Conservation (phyloP, 2,888 invertebrate genomes). For the Troides aeacus region DNA sequence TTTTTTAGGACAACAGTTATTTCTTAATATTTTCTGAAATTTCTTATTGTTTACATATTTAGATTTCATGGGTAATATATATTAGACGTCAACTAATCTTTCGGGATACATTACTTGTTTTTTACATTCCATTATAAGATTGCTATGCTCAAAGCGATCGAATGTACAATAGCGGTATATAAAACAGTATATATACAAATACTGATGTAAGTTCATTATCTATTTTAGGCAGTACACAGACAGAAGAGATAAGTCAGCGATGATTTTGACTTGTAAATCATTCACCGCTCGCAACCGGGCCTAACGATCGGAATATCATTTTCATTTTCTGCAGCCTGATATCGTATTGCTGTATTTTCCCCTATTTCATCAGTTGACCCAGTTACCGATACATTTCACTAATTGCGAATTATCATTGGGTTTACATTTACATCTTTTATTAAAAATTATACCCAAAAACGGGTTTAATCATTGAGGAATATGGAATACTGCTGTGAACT, state of each 20-base stretch:
- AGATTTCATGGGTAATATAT: no score
- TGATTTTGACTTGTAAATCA: conserved; percentile 17
- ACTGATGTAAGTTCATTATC: neutral
- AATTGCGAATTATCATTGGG: neutral
- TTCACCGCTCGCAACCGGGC: neutral
- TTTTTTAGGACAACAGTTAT: neutral
- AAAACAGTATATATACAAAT: neutral
- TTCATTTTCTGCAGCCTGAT: neutral
- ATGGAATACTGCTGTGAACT: neutral
- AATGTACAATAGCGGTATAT: no score
- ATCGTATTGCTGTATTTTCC: neutral
- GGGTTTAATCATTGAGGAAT: neutral
- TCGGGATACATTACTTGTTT: no score
- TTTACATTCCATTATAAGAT: no score
- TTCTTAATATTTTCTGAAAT: neutral
- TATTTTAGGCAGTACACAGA: neutral
- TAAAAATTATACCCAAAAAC: conserved; percentile 5
- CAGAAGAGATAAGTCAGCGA: neutral
- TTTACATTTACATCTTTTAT: conserved; percentile 17
- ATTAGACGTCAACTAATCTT: no score
- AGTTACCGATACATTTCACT: neutral
- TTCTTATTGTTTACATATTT: no score
- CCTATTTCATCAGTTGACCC: neutral
- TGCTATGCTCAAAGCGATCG: no score
- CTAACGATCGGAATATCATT: conserved; percentile 19